Conservation (phyloP, 2,888 invertebrate species). For the Cerastis rubricosa region DNA sequence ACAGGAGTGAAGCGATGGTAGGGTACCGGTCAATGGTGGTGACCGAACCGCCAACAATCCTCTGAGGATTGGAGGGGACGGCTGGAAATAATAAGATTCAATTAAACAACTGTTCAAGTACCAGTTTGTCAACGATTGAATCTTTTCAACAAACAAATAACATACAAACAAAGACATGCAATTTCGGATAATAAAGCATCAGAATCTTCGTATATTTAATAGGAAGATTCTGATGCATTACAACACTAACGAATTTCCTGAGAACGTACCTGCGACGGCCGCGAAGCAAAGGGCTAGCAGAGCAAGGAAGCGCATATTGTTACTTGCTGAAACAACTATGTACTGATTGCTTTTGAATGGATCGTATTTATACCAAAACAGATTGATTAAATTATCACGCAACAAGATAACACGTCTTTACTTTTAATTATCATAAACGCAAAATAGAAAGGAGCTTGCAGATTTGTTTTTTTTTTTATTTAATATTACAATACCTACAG, state of each 20-base stretch:
- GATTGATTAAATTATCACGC: not conserved
- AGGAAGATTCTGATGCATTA: too few species aligned
- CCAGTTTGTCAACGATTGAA: too few species aligned
- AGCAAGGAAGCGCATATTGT: constrained; percentile 31
- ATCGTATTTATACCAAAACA: constrained; percentile 16
- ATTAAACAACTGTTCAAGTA: too few species aligned
- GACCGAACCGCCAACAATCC: constrained; percentile 73
- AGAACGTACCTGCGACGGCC: constrained; percentile 28
- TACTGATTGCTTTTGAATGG: not conserved
- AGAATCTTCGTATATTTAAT: too few species aligned
- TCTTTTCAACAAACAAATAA: too few species aligned
- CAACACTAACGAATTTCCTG: too few species aligned
- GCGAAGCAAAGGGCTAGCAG: constrained; percentile 41
- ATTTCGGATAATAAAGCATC: too few species aligned
- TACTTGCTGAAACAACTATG: constrained; percentile 3
- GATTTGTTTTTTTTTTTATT: not conserved
- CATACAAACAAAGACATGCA: too few species aligned
- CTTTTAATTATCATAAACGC: not conserved
- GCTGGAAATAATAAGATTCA: constrained; percentile 45
- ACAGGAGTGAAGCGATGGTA: constrained; percentile 61
- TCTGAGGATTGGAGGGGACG: constrained; percentile 58
- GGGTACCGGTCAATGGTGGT: constrained; percentile 68
- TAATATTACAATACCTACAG: too few species aligned
- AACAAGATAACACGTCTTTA: not conserved
- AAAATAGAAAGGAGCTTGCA: not conserved